phyloP scores from a whole-genome alignment of 2,888 invertebrate genomes.

The Deilephila porcellus region DNA sequence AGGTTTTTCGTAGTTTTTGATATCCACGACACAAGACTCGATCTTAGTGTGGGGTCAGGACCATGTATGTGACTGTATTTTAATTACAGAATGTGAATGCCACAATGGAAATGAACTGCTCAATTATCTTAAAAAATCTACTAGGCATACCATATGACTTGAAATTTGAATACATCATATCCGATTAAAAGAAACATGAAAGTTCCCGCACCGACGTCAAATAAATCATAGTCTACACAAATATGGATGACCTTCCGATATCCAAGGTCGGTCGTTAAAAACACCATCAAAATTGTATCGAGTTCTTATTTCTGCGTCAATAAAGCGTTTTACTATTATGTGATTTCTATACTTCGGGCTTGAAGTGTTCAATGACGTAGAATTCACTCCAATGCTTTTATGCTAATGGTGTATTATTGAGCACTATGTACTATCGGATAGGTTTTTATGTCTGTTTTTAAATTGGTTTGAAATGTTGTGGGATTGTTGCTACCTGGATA shows the following conservation, averaged over 20 bases:
- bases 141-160: too few relatives aligned
- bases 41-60: too few relatives aligned
- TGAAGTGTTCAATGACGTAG: conserved; percentile 35
- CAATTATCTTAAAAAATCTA: too few relatives aligned
- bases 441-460: conserved; percentile 7
- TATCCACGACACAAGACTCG: too few relatives aligned
- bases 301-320: conserved; percentile 36
- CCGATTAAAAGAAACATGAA: background rate
- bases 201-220: background rate
- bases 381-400: conserved; percentile 16
- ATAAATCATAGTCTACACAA: conserved; percentile 4
- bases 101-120: too few relatives aligned
- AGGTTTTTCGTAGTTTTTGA: too few relatives aligned
- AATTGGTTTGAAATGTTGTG: background rate
- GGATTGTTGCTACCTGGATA: background rate
- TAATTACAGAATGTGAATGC: too few relatives aligned
- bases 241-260: background rate
- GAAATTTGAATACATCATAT: too few relatives aligned
- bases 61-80: too few relatives aligned
- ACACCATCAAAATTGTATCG: conserved; percentile 37
- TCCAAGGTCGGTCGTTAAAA: conserved; percentile 30
- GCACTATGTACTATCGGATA: background rate
- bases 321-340: conserved; percentile 32
- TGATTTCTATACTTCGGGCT: conserved; percentile 34
- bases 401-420: conserved; percentile 24